Percentiles rank a stretch among this genome's conserved stretches.
Conservation (phyloP, 2,113 vertebrate species). For the Eptesicus fuscus region DNA sequence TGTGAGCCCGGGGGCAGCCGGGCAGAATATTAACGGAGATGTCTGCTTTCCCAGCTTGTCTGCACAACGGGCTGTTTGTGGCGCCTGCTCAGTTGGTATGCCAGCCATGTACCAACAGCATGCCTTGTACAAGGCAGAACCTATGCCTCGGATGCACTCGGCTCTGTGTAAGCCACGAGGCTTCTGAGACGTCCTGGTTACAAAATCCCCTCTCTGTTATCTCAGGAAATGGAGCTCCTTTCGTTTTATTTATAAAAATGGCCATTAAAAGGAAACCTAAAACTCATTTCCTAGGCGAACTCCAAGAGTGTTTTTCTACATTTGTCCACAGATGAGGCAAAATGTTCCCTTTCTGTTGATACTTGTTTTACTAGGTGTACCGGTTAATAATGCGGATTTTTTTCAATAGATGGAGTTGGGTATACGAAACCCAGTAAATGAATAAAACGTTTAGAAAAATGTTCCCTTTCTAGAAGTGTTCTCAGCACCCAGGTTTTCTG, state of each 20-base stretch:
- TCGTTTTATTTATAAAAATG: constrained; percentile 16
- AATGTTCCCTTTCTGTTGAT: not conserved
- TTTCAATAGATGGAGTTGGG: no score
- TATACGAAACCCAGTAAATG: no score
- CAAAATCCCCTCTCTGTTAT: not conserved
- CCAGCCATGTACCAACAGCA: not conserved
- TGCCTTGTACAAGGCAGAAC: not conserved
- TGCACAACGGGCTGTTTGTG: not conserved
- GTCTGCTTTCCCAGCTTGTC: constrained; percentile 27
- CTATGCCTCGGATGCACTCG: not conserved
- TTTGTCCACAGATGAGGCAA: not conserved
- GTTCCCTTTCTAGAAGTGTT: not conserved
- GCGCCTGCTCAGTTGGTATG: not conserved
- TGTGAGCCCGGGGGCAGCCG: not conserved
- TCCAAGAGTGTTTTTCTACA: not conserved
- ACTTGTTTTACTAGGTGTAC: no score
- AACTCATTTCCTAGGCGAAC: not conserved
- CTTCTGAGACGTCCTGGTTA: not conserved
- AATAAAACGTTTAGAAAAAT: not conserved
- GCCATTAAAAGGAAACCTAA: not conserved
- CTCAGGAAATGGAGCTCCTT: not conserved
- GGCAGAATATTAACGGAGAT: constrained; percentile 34
- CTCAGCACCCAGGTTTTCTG: not conserved
- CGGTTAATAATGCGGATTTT: no score
- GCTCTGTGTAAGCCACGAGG: not conserved